Conservation (phyloP, 92 coral and sea anemone genomes). For the Porites cylindrica region DNA sequence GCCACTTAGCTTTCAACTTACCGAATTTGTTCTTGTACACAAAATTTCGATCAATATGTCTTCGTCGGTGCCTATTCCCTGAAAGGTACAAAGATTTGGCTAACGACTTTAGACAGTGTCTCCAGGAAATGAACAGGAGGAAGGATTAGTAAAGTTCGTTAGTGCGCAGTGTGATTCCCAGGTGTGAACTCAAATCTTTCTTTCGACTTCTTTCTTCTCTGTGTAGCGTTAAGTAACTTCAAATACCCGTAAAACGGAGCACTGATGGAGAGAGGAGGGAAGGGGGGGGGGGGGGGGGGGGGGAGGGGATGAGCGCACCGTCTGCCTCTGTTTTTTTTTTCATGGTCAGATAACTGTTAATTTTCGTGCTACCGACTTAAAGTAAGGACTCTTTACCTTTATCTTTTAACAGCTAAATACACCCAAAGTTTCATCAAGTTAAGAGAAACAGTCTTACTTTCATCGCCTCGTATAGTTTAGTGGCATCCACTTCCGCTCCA, state of each 20-base stretch:
- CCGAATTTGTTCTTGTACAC: conserved; percentile 86
- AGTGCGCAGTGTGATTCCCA: too few relatives aligned
- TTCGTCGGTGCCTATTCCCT: conserved; percentile 95
- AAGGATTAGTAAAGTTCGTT: neutral
- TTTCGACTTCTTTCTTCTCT: too few relatives aligned
- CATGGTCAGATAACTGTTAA: neutral
- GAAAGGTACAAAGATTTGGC: neutral
- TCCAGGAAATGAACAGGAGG: neutral
- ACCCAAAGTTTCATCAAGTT: too few relatives aligned
- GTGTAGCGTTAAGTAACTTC: neutral
- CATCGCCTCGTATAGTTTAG: conserved; percentile 79
- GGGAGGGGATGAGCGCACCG: too few relatives aligned
- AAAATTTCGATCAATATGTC: conserved; percentile 85
- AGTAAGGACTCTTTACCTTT: too few relatives aligned
- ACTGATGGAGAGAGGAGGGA: too few relatives aligned
- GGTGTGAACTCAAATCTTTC: too few relatives aligned
- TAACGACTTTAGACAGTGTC: neutral
- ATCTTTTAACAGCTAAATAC: too few relatives aligned
- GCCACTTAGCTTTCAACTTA: conserved; percentile 10
- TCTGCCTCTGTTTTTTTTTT: neutral
- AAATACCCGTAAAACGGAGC: neutral
- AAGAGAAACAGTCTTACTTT: conserved; percentile 52
- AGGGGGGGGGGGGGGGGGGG: too few relatives aligned
- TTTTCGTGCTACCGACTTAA: too few relatives aligned
- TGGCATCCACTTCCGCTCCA: conserved; percentile 85